Base-by-base conservation (phyloP, 2,888 invertebrate genomes). In the Calliopum simillimum region DNA sequence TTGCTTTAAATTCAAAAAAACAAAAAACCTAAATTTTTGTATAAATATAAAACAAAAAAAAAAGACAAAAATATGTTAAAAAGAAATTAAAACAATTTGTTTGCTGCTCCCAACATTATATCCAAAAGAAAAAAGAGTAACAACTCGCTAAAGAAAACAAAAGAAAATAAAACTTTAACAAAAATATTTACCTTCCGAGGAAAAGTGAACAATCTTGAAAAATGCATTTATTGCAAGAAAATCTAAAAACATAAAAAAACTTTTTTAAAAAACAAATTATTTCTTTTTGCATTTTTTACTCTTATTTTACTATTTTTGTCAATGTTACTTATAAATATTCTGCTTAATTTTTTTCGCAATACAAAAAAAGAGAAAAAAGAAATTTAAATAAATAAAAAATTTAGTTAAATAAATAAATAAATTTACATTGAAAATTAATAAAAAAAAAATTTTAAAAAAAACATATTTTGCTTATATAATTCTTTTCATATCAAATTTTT, bases 301-400 rank as follows among this genome's bases (percentile, higher is more conserved):
- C 51, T 43, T 53, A 16, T 67, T 44, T 33, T 33, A n/a, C n/a
- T n/a, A n/a, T 3, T 33, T 33, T 33, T 33, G 33, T 33, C 33
- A 33, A 59, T 43, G 25, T 58, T 23, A 58, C 16, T 23, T 43
- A 46, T 46, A 5, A 47, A 23, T 3, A 47, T 62, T 43, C 21
- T n/a, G 13, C 43, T 59, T 44, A 33, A 5, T 33, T 33, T 33
- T 33, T 33, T 33, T 33, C 8, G 33, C 33, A 33, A 33, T 8
- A 33, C 8, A 65, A 56, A 25, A 43, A 44, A 33, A 33, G 8
- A 33, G 5, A 65, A 56, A 25, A 43, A 44, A 70, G 16, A 19
- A 51, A 66, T 55, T 49, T 55, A 61, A 71, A 68, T 68, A 71
- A 71, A 70, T 55, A 16, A 65, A 65, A 71, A 62, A 69, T 69